Conservation (phyloP, 2,797 vertebrate species). For the Linurgus olivaceus region DNA sequence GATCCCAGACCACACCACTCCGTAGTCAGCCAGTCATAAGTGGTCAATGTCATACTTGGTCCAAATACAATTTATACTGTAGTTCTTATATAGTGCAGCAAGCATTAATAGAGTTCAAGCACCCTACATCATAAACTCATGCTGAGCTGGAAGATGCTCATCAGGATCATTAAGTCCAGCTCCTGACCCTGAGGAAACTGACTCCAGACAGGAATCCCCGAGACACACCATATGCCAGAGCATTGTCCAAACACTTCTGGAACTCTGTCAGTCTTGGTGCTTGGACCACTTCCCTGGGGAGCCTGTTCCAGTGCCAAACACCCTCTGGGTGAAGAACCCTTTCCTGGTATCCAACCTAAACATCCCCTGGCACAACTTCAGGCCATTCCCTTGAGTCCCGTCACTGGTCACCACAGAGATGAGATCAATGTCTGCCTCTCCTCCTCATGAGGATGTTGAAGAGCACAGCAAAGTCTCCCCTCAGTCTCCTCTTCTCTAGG, state of each 20-base stretch:
- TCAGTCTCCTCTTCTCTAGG: not conserved
- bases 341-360: not conserved
- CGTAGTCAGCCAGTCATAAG: not conserved
- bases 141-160: not conserved
- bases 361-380: too few relatives aligned
- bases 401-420: not conserved
- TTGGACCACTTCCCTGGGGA: accelerated
- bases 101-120: not conserved
- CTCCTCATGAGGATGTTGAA: not conserved
- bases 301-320: accelerated
- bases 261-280: not conserved
- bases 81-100: not conserved
- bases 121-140: not conserved
- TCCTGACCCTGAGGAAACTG: not conserved
- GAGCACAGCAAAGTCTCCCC: not conserved
- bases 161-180: not conserved
- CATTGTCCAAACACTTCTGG: not conserved
- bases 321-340: not conserved
- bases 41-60: not conserved
- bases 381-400: too few relatives aligned
- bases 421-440: not conserved
- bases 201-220: not conserved
- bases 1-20: not conserved
- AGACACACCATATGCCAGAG: accelerated
- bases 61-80: not conserved